These are phyloP conservation scores for Scatophagus argus DNA, from an alignment of 2,113 vertebrate genomes.

Conservation along the genomic window DNA sequence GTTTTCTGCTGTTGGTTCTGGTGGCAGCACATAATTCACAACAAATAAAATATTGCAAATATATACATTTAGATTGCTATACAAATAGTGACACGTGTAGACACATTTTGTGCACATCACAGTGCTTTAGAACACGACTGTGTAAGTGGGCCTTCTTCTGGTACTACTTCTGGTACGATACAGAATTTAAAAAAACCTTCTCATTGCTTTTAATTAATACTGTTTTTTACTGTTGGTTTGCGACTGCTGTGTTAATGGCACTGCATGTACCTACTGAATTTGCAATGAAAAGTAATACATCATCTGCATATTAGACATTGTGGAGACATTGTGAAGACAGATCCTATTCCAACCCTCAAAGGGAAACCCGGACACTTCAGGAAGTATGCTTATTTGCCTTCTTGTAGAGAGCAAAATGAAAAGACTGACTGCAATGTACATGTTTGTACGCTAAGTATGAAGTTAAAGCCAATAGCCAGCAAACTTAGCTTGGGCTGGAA, in stretches of 20 bases:
- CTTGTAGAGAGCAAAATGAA: not conserved
- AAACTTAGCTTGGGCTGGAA: not conserved
- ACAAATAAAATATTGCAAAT: not conserved
- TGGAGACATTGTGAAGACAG: not conserved
- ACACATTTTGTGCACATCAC: not conserved
- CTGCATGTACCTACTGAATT: not conserved
- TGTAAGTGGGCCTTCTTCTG: not conserved
- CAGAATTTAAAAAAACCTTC: conserved; percentile 2
- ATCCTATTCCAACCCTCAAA: not conserved
- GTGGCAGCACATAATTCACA: conserved; percentile 5
- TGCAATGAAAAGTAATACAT: not conserved
- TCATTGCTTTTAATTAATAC: not conserved
- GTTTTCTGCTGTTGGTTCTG: not conserved
- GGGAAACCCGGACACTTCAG: not conserved
- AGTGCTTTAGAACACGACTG: not conserved
- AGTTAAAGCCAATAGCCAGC: not conserved
- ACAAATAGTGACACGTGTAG: not conserved
- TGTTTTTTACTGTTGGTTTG: not conserved
- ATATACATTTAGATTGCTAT: not conserved
- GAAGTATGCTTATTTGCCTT: not conserved
- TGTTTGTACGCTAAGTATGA: not conserved
- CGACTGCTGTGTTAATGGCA: not conserved
- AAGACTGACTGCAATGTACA: not conserved
- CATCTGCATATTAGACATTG: conserved; percentile 1
- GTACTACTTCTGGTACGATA: not conserved